These are phyloP conservation scores for Peromyscus aztecus DNA, from an alignment of 2,797 vertebrate species.

Conservation along the genomic window DNA sequence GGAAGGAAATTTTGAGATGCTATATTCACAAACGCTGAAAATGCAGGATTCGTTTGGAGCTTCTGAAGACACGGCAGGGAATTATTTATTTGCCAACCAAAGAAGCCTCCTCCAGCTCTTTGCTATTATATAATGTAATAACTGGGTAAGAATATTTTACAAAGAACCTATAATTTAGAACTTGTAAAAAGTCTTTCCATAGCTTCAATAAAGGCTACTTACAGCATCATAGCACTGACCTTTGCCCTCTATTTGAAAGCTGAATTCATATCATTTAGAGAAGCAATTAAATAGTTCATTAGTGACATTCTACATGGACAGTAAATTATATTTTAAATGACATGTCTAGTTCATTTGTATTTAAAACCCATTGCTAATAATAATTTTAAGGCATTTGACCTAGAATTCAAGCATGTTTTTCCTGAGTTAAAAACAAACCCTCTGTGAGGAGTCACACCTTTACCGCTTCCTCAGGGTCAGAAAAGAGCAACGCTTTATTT, in stretches of 20 bases:
- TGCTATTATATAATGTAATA: background rate
- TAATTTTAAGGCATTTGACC: slow-evolving; percentile 58
- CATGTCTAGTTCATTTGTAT: slow-evolving; percentile 39
- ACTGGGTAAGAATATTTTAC: background rate
- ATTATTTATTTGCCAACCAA: slow-evolving; percentile 47
- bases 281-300: slow-evolving; percentile 64
- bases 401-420: slow-evolving; percentile 48
- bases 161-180: slow-evolving; percentile 76
- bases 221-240: slow-evolving; percentile 63
- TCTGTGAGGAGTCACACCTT: slow-evolving; percentile 13
- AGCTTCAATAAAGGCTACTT: slow-evolving; percentile 54
- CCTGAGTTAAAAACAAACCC: slow-evolving; percentile 13
- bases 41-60: background rate
- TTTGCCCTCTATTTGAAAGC: slow-evolving; percentile 47
- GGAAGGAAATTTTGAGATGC: slow-evolving; percentile 16
- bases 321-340: slow-evolving; percentile 63
- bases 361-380: slow-evolving; percentile 66
- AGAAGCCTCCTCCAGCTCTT: background rate
- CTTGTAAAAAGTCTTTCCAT: slow-evolving; percentile 57
- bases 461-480: background rate
- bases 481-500: slow-evolving; percentile 57
- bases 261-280: slow-evolving; percentile 56
- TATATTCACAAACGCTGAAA: slow-evolving; percentile 49
- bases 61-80: slow-evolving; percentile 33
- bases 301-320: slow-evolving; percentile 28